Percentiles rank a stretch among this genome's conserved stretches.
Conservation (phyloP, 1,140 invertebrate species). For the Papilio polytes region DNA sequence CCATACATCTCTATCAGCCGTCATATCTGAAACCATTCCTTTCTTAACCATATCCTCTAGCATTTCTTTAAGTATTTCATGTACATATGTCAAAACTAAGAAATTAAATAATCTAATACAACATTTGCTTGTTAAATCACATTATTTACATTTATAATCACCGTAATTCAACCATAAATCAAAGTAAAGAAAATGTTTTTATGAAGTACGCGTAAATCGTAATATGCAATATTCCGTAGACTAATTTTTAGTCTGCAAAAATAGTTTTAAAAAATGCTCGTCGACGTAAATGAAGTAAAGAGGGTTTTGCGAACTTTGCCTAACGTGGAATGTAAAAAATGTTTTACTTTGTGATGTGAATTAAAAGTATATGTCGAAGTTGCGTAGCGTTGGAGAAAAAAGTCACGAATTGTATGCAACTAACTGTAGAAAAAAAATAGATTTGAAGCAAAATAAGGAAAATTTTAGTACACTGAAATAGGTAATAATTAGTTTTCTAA, state of each 20-base stretch:
- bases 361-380: constrained; percentile 27
- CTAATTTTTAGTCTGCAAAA: constrained; percentile 33
- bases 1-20: no score
- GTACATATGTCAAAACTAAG: neutral
- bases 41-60: no score
- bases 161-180: neutral
- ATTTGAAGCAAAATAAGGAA: neutral
- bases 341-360: constrained; percentile 31
- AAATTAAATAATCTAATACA: neutral
- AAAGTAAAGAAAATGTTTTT: neutral
- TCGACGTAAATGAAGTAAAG: constrained; percentile 21
- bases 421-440: neutral
- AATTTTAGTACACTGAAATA: neutral
- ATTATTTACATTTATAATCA: neutral
- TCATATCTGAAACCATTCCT: no score
- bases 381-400: constrained; percentile 9
- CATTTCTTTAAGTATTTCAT: no score
- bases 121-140: neutral
- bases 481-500: neutral
- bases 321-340: constrained; percentile 32
- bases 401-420: constrained; percentile 2
- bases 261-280: constrained; percentile 34
- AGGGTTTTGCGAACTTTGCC: constrained; percentile 36
- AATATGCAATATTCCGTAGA: constrained; percentile 19
- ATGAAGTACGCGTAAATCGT: constrained; percentile 8